Conservation (phyloP, 1,140 invertebrate genomes). For the Leptonema lineaticorne region DNA sequence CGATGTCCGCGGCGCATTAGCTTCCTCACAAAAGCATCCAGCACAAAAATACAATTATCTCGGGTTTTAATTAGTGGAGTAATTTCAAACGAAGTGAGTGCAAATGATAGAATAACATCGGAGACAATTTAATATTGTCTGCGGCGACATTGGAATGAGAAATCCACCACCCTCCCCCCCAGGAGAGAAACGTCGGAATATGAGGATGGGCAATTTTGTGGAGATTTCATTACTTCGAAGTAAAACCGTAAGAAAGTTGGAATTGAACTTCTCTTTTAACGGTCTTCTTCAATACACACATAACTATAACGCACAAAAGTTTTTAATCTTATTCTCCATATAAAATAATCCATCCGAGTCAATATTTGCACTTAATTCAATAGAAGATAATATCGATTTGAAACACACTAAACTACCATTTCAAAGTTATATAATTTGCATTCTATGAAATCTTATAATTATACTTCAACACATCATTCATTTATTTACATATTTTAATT, state of each 20-base stretch:
- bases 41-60: constrained; percentile 36
- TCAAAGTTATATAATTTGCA: too few species aligned
- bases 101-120: constrained; percentile 36
- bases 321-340: too few species aligned
- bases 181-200: background rate
- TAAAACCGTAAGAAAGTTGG: background rate
- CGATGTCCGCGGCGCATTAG: constrained; percentile 18
- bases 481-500: too few species aligned
- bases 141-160: background rate
- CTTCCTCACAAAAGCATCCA: constrained; percentile 22
- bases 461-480: too few species aligned
- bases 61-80: constrained; percentile 35
- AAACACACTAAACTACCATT: too few species aligned
- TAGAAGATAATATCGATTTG: too few species aligned
- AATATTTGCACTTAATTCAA: too few species aligned
- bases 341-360: too few species aligned
- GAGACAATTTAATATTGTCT: constrained; percentile 37
- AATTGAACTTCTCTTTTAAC: background rate
- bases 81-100: constrained; percentile 40
- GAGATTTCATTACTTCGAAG: background rate
- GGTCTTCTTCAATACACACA: too few species aligned
- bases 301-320: too few species aligned
- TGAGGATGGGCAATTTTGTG: too few species aligned
- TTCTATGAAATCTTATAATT: too few species aligned
- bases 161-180: background rate